Conservation (phyloP, 2,113 vertebrate species). For the Aphyosemion australe region DNA sequence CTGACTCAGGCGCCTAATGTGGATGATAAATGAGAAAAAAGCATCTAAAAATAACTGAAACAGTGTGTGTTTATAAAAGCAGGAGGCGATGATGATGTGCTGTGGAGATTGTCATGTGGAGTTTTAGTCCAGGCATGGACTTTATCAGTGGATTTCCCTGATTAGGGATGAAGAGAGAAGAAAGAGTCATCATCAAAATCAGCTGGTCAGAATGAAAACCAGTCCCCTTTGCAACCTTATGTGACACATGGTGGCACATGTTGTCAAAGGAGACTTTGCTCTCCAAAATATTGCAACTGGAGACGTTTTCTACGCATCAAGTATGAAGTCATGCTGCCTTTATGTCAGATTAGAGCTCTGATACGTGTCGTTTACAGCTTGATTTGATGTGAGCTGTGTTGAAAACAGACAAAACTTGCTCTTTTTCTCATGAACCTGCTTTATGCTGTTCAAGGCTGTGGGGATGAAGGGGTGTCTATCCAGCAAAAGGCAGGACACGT, state of each 20-base stretch:
- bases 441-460: too few relatives aligned
- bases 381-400: too few relatives aligned
- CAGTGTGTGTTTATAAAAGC: constrained; percentile 35
- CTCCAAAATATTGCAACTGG: constrained; percentile 3
- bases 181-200: constrained; percentile 48
- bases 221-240: constrained; percentile 24
- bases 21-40: constrained; percentile 5
- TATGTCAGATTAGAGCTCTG: neutral
- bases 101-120: constrained; percentile 37
- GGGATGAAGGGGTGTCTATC: too few relatives aligned
- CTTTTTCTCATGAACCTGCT: too few relatives aligned
- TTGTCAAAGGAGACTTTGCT: constrained; percentile 22
- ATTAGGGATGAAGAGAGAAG: constrained; percentile 44
- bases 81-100: constrained; percentile 29
- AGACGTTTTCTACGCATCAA: neutral
- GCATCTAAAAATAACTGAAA: constrained; percentile 27
- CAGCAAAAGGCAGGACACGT: too few relatives aligned
- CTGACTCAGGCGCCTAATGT: constrained; percentile 12
- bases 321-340: constrained; percentile 6
- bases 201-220: constrained; percentile 59
- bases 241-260: constrained; percentile 32
- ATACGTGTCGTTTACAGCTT: neutral
- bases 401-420: too few relatives aligned
- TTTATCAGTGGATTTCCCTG: constrained; percentile 56
- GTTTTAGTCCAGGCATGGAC: constrained; percentile 32